Evolutionary conservation across 2,888 invertebrate species (phyloP).

Genomic region (Microplitis deprimator): DNA sequence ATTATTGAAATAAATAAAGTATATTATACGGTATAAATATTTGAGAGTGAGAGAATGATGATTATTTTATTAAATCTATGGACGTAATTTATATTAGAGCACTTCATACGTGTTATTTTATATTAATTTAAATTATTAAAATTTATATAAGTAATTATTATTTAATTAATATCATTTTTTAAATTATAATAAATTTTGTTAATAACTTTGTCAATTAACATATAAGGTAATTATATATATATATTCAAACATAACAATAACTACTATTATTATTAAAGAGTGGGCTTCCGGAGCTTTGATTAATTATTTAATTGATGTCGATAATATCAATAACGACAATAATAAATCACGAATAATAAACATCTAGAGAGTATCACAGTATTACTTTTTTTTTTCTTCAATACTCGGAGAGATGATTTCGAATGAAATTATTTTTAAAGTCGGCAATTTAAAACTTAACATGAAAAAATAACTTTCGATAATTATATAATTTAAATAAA

Average conservation of each 20-base stretch:
- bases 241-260: conserved; percentile 31
- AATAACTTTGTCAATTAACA: conserved; percentile 10
- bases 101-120: background rate
- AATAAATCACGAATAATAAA: background rate
- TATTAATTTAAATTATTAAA: background rate
- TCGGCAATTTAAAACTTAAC: background rate
- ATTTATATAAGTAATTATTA: background rate
- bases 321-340: background rate
- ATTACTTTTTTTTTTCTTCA: conserved; percentile 47
- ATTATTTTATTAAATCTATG: background rate
- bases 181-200: background rate
- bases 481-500: background rate
- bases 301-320: background rate
- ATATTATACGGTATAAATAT: background rate
- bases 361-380: conserved; percentile 22
- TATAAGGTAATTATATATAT: background rate
- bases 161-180: background rate
- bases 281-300: conserved; percentile 13
- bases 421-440: background rate
- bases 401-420: conserved; percentile 9
- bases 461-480: no score
- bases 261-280: background rate
- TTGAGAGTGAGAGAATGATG: background rate
- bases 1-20: background rate
- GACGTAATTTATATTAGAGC: conserved; percentile 3